Evolutionary conservation across 2,888 invertebrate genomes (phyloP).

Genomic region (Congeria kusceri): DNA sequence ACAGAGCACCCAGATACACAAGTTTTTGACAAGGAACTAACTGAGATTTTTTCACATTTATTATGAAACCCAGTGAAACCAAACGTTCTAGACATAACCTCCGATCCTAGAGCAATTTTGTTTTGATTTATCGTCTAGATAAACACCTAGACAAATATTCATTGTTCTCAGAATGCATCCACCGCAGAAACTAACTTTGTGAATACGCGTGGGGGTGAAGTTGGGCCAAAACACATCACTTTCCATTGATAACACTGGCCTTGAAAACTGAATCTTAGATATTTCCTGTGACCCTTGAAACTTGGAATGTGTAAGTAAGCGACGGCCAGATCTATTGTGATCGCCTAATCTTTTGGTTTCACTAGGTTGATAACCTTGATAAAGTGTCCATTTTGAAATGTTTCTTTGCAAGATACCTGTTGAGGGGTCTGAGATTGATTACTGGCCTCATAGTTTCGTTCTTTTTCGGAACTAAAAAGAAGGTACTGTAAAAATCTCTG

Average conservation of each 20-base stretch:
- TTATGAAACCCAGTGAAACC: slow-evolving; percentile 36
- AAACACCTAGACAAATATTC: slow-evolving; percentile 29
- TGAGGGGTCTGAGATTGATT: slow-evolving; percentile 53
- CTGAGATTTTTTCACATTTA: slow-evolving; percentile 48
- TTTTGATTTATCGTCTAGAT: slow-evolving; percentile 47
- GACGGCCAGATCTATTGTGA: slow-evolving; percentile 47
- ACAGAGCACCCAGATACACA: too few species aligned
- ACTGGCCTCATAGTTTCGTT: slow-evolving; percentile 39
- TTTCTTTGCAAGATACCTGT: slow-evolving; percentile 53
- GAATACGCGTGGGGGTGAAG: too few species aligned
- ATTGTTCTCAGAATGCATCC: slow-evolving; percentile 29
- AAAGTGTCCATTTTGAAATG: slow-evolving; percentile 61
- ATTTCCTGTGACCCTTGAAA: slow-evolving; percentile 41
- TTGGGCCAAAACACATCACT: slow-evolving; percentile 48
- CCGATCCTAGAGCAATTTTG: slow-evolving; percentile 25
- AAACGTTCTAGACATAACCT: slow-evolving; percentile 22
- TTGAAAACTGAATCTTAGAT: slow-evolving; percentile 43
- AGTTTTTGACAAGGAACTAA: slow-evolving; percentile 8
- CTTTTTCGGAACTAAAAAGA: slow-evolving; percentile 45
- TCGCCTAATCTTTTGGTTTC: slow-evolving; percentile 46
- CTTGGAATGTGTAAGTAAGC: slow-evolving; percentile 48
- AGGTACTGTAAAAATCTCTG: slow-evolving; percentile 21
- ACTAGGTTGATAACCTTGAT: slow-evolving; percentile 50
- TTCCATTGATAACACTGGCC: slow-evolving; percentile 33
- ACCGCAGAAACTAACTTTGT: slow-evolving; percentile 48